Base-by-base conservation (phyloP, 2,888 invertebrate species). In the Rhagonycha fulva region DNA sequence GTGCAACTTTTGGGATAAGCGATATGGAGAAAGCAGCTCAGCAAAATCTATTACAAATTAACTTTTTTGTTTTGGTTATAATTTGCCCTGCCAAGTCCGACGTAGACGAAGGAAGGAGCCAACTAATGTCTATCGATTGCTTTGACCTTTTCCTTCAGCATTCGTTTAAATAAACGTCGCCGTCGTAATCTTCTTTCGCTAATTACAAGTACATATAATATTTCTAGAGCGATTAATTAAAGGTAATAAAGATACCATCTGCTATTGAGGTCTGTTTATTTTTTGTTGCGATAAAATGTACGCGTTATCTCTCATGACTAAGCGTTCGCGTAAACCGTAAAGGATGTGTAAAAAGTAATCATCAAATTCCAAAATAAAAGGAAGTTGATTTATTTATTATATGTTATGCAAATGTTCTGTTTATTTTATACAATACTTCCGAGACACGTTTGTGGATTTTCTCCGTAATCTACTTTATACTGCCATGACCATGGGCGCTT, bases 371-470 rank as follows among this genome's bases (percentile, higher is more conserved):
- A 12, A 68, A 28, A 14, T 23, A 23, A 23, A 60, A 69, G 23
- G 23, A 69, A 69, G 11, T 14, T 23, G 4, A 4, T 32, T n/a
- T 23, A 11, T 9, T 12, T 24, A 19, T 12, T 14, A 23, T 19
- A 70, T 74, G 67, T 28, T 70, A 47, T 26, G 11, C 62, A 4
- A 60, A 7, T 62, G 4, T 19, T 67, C 74, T 62, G 78, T 77
- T 74, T 68, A 68, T 73, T 76, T 79, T 80, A 80, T 80, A n/a
- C 79, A 68, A 63, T 72, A 71, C 76, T 80, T 79, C 80, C 80
- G 78, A 77, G 73, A 77, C 79, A 80, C 80, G 79, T 80, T 78
- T 72, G 73, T 74, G 77, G 75, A 77, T 79, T 80, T 79, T 79
- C 78, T 76, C 69, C 77, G 61, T 12, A 66, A 66, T 67, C 63